Evolutionary conservation across 1,140 invertebrate species (phyloP), one percentile per base, ranked within the genome.

Genomic region (Trichonephila clavipes): DNA sequence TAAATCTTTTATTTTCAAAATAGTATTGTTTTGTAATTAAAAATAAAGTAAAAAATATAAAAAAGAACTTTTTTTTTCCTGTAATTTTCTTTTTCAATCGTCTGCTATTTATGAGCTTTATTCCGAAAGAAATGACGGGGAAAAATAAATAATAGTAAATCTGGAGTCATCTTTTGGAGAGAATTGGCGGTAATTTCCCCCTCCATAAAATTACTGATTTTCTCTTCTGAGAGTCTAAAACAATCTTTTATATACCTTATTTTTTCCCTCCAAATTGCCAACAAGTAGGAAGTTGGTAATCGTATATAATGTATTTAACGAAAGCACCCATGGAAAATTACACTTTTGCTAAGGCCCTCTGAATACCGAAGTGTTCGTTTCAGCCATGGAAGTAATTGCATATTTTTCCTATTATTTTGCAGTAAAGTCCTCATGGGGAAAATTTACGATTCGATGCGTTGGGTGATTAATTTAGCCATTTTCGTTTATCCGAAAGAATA

Each of bases 231-330:
- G 34, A 77, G n/a, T n/a, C 14, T 77, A 77, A 77, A 77, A 77
- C 28, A 77, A 18, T 40, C 28, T 77, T 34, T 77, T 34, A 12
- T 18, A 16, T 18, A 18, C 28, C 24, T 40, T 40, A 34, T 34
- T 4, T 77, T 72, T 28, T 6, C 72, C 72, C 72, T 18, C 28
- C 62, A 64, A 40, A 18, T 77, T 34, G 18, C 0, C 28, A 77
- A 40, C 72, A 77, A 77, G 72, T 24, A 77, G 72, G 72, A 77
- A 77, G 72, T 77, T 28, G 34, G 72, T 77, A 77, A 77, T 77
- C 72, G 10, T 77, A 28, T 72, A 28, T 28, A 72, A 72, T 77
- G 28, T 16, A 77, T 16, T 77, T 77, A 77, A 66, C 5, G 64
- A 66, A 66, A 66, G 64, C 64, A 21, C 66, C 66, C 24, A 14